Base-by-base conservation (phyloP, 2,797 vertebrate species). In the Epinephelus awoara region DNA sequence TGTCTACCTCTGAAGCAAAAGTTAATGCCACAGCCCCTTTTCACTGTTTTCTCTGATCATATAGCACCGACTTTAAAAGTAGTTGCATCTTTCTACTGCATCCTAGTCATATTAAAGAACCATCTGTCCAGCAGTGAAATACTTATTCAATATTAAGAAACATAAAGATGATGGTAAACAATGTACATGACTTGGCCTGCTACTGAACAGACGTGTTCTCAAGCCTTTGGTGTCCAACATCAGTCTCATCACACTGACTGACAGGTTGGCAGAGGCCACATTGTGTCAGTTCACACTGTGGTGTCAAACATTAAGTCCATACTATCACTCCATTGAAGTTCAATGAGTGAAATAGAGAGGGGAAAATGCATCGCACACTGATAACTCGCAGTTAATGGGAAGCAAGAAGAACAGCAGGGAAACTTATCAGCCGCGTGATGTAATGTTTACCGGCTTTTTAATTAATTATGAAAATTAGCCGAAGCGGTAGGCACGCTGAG, bases 401-500 rank as follows among this genome's bases (percentile, higher is more conserved):
- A 88, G 80, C 85, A 66, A 78, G 79, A 58, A 67, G 86, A 93
- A 91, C 92, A 91, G 92, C 82, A 67, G 88, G 89, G 86, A 82
- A 50, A 68, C 90, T 93, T 94, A 94, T 94, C 94, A 89, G 90
- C 85, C 4, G 67, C 67, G 3, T 91, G 90, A 93, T 93, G 90
- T 89, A 91, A 93, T 94, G 92, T 94, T 95, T 94, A 94, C 94
- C 77, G 69, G 79, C 91, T 88, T 91, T 94, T 92, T 93, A 92
- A 95, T 95, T 94, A 93, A 95, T 95, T 94, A 93, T 94, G 94
- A 93, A 94, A 94, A 95, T 95, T 85, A 92, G 90, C 85, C 74
- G 5, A 79, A 89, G 91, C 88, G 50, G 79, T 73, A 77, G 89
- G 91, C 90, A 91, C 66, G 67, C 87, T 80, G 91, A 75, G 91